Evolutionary conservation across 2,113 vertebrate genomes (phyloP).

Genomic region (Hemiscyllium ocellatum): DNA sequence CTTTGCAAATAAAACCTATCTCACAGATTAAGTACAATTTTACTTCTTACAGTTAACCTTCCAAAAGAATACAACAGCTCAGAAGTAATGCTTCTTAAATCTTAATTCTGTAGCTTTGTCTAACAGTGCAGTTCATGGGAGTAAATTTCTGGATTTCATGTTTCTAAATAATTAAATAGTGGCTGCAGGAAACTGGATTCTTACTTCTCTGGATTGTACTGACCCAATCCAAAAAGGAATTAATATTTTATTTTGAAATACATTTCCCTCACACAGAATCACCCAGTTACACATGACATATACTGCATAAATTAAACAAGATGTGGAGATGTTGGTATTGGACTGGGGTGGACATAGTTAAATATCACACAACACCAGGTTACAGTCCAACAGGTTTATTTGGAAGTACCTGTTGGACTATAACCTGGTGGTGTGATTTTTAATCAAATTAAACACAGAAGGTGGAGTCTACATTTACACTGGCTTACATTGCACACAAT

Average conservation of each 20-base stretch:
- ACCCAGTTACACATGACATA: background rate
- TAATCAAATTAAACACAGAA: background rate
- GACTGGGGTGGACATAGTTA: no score
- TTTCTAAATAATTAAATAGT: background rate
- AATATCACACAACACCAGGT: no score
- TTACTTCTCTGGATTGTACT: background rate
- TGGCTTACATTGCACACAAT: background rate
- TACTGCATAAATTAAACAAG: background rate
- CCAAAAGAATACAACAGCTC: background rate
- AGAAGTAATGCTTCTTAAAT: background rate
- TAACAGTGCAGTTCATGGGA: background rate
- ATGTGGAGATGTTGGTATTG: no score
- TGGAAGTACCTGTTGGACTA: no score
- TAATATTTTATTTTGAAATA: constrained; percentile 2
- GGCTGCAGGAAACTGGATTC: background rate
- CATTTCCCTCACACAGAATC: background rate
- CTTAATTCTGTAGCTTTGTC: background rate
- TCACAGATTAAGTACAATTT: background rate
- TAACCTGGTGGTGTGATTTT: no score
- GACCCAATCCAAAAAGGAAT: background rate
- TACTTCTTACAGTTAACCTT: background rate
- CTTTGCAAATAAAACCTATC: background rate
- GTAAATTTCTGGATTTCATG: background rate
- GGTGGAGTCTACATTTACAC: background rate
- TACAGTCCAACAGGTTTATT: no score